These are phyloP conservation scores for Siniperca knerii DNA, from an alignment of 2,113 vertebrate species.

Conservation along the genomic window DNA sequence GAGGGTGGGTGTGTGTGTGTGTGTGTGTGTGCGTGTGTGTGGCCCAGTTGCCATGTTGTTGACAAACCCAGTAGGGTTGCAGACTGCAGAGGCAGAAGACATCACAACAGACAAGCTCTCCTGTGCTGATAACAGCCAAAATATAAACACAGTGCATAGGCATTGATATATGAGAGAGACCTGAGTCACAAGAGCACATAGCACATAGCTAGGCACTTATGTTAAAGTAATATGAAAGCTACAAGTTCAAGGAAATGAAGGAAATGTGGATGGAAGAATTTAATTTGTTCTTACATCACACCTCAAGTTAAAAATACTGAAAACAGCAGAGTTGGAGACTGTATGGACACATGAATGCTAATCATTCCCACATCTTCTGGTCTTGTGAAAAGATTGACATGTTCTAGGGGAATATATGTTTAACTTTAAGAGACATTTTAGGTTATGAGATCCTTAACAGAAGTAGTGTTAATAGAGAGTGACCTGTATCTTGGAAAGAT, in stretches of 20 bases:
- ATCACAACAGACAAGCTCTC: conserved; percentile 21
- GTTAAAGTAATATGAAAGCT: background rate
- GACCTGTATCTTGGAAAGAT: background rate
- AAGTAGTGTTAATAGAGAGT: background rate
- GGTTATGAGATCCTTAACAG: background rate
- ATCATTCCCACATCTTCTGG: too few relatives aligned
- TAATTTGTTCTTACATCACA: background rate
- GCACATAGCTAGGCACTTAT: too few relatives aligned
- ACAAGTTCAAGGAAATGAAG: background rate
- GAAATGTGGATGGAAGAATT: background rate
- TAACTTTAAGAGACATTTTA: background rate
- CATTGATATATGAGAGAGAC: background rate
- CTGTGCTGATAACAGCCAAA: conserved; percentile 9
- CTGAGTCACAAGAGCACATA: background rate
- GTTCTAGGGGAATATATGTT: background rate
- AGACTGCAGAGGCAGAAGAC: conserved; percentile 26
- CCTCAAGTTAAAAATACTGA: background rate
- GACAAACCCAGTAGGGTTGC: conserved; percentile 1
- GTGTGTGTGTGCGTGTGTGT: background rate
- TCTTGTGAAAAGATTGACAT: background rate
- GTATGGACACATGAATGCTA: too few relatives aligned
- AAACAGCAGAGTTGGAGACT: background rate
- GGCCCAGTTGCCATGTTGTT: conserved; percentile 43
- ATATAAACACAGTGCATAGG: conserved; percentile 25
- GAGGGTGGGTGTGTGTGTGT: background rate